Percentiles rank a stretch among this genome's conserved stretches.
Evolutionary conservation across 2,797 vertebrate genomes (phyloP).

Genomic region (Crocidura indochinensis): DNA sequence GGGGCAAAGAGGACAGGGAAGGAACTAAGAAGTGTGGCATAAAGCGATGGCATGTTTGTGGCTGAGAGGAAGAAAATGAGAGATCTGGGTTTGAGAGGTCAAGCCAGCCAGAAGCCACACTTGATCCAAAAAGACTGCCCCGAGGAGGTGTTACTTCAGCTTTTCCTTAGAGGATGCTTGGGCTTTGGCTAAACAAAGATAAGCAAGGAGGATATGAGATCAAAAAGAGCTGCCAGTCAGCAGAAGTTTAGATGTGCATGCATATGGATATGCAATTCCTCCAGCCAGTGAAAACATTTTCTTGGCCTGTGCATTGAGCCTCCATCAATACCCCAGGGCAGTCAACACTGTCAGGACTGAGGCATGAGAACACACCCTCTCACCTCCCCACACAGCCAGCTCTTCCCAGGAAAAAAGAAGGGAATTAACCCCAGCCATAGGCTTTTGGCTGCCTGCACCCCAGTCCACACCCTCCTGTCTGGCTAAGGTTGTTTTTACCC

Average conservation of each 20-base stretch:
- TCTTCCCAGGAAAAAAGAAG: constrained; percentile 55
- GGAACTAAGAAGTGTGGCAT: neutral
- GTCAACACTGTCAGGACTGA: constrained; percentile 61
- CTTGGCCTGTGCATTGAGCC: constrained; percentile 51
- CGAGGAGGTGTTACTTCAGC: neutral
- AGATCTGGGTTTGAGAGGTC: neutral
- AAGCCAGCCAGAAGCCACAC: constrained; percentile 12
- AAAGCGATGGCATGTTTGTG: neutral
- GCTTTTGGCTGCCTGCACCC: constrained; percentile 63
- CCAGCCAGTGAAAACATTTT: constrained; percentile 69
- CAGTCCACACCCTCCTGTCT: constrained; percentile 49
- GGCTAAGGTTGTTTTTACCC: neutral
- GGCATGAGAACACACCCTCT: constrained; percentile 70
- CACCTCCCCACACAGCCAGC: constrained; percentile 34
- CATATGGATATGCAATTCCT: constrained; percentile 32
- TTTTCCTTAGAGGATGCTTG: constrained; percentile 43
- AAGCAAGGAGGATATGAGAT: constrained; percentile 12
- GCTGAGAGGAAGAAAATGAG: neutral
- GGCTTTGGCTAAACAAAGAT: constrained; percentile 54
- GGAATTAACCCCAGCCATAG: constrained; percentile 17
- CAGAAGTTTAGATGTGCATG: constrained; percentile 17
- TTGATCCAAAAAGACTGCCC: neutral
- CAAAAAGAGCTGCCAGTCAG: constrained; percentile 28
- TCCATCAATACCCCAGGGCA: constrained; percentile 59
- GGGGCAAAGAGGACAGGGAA: neutral